Conservation (phyloP, 2,113 vertebrate genomes). For the Theropithecus gelada region DNA sequence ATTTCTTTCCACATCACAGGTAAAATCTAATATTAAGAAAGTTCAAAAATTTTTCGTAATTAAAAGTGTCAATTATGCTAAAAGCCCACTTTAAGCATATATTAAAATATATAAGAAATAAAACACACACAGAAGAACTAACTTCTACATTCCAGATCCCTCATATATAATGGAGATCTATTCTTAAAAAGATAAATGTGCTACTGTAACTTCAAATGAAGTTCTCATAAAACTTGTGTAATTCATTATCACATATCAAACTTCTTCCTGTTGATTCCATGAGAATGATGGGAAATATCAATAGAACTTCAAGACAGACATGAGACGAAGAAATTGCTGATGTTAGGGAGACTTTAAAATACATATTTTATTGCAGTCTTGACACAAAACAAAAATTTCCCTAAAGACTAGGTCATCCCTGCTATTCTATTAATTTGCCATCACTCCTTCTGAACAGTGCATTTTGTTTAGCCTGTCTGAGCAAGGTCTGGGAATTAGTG, state of each 20-base stretch:
- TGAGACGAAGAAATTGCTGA: not conserved
- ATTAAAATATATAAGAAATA: constrained; percentile 35
- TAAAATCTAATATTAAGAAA: constrained; percentile 76
- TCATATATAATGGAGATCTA: constrained; percentile 48
- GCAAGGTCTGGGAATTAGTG: not conserved
- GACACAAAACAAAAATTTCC: constrained; percentile 21
- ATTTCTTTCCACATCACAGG: constrained; percentile 74
- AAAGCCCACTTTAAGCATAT: constrained; percentile 56
- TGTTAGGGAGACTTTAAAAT: not conserved
- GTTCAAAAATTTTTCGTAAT: constrained; percentile 55
- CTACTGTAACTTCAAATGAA: constrained; percentile 45
- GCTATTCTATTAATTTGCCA: not conserved
- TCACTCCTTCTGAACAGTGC: constrained; percentile 1
- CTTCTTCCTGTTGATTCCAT: not conserved
- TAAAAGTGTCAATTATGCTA: constrained; percentile 26
- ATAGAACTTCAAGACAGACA: not conserved
- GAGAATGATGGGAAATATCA: not conserved
- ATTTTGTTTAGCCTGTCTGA: not conserved
- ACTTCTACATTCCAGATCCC: constrained; percentile 32
- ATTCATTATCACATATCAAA: not conserved
- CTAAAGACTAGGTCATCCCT: not conserved
- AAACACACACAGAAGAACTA: not conserved
- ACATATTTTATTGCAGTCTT: constrained; percentile 9
- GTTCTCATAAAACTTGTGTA: constrained; percentile 65
- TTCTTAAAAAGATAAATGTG: constrained; percentile 73